phyloP scores from a whole-genome alignment of 2,113 vertebrate species.

The Megaceryle torquata region DNA sequence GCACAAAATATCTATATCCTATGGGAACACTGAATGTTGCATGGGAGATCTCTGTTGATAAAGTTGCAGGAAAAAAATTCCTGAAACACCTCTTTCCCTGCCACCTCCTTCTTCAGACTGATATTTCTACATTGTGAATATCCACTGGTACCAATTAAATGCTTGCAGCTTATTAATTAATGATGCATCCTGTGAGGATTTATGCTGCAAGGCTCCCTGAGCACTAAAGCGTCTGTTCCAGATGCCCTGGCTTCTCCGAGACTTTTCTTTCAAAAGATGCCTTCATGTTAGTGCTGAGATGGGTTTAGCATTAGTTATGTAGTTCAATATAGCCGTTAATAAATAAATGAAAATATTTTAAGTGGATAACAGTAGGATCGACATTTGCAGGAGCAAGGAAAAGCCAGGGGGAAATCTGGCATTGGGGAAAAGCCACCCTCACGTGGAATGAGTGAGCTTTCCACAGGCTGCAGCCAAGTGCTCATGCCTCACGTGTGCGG shows the following conservation, averaged over 20 bases:
- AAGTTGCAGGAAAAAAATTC: background rate
- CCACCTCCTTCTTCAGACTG: background rate
- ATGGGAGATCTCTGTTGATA: background rate
- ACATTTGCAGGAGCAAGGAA: background rate
- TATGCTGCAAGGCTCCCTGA: background rate
- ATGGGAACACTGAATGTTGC: background rate
- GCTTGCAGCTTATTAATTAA: slow-evolving; percentile 42
- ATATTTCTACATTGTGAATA: background rate
- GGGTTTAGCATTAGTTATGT: background rate
- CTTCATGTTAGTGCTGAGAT: background rate
- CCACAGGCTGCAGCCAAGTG: background rate
- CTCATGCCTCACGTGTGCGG: background rate
- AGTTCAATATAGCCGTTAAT: background rate
- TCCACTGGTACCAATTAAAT: slow-evolving; percentile 37
- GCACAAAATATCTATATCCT: background rate
- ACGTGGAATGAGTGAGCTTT: background rate
- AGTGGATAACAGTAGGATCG: background rate
- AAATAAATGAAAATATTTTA: background rate
- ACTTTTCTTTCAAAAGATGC: background rate
- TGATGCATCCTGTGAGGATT: slow-evolving; percentile 6
- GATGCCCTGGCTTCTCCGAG: background rate
- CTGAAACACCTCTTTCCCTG: background rate
- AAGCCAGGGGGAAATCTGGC: background rate
- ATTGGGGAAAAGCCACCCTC: background rate
- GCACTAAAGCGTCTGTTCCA: background rate